Evolutionary conservation across 2,113 vertebrate genomes (phyloP).

Genomic region (Pachyramphus minor): DNA sequence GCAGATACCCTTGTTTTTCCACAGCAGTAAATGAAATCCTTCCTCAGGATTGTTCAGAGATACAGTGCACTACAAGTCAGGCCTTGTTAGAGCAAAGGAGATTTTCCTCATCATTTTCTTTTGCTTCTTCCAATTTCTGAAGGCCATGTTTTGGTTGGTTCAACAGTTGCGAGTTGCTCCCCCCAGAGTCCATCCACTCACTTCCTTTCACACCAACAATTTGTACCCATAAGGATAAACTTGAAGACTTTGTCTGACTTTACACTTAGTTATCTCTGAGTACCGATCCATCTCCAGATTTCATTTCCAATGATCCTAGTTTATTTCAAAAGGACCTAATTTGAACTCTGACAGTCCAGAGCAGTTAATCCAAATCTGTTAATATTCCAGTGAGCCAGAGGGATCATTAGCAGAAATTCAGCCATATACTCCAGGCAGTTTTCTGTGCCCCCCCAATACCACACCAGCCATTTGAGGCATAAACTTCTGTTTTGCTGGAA

Average conservation of each 20-base stretch:
- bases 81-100: not conserved
- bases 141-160: not conserved
- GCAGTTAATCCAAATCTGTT: not conserved
- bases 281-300: not conserved
- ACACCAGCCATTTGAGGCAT: not conserved
- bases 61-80: not conserved
- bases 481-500: not conserved
- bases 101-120: not conserved
- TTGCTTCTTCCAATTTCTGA: not conserved
- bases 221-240: accelerated
- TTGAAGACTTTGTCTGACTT: not conserved
- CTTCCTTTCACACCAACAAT: not conserved
- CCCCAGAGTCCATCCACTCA: not conserved
- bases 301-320: not conserved
- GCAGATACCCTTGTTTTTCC: not conserved
- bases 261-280: not conserved
- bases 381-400: not conserved
- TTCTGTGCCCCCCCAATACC: not conserved
- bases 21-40: not conserved
- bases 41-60: not conserved
- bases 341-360: not conserved
- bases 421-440: not conserved
- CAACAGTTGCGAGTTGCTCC: not conserved
- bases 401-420: not conserved
- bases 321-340: not conserved